A percentile compares a stretch with the other conserved stretches of the same genome.
phyloP scores from a whole-genome alignment of 2,113 vertebrate genomes.

The Pachypanchax playfairii region DNA sequence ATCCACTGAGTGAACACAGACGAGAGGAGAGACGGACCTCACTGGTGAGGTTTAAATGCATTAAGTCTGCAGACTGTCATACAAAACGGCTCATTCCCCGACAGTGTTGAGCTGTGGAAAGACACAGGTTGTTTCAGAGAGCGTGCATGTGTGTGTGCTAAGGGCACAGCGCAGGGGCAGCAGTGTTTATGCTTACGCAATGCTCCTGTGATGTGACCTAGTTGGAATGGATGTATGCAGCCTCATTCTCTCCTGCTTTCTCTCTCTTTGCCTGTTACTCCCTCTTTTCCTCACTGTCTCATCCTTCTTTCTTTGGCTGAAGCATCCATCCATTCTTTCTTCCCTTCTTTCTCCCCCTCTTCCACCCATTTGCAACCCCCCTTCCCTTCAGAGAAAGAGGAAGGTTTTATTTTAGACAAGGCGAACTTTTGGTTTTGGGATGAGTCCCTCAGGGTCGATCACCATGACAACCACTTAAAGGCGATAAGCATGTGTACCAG shows the following conservation, averaged over 20 bases:
- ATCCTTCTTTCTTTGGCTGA: conserved; percentile 29
- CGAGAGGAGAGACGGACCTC: conserved; percentile 20
- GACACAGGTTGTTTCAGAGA: conserved; percentile 22
- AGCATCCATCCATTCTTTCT: background rate
- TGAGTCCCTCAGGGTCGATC: conserved; percentile 74
- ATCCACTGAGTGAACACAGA: conserved; percentile 33
- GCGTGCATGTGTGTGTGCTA: conserved; percentile 20
- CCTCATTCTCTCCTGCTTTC: conserved; percentile 49
- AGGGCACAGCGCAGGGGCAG: conserved; percentile 75
- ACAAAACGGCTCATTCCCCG: conserved; percentile 45
- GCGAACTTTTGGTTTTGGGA: conserved; percentile 78
- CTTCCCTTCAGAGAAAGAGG: conserved; percentile 35
- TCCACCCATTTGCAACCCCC: conserved; percentile 27
- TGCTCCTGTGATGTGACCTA: conserved; percentile 79
- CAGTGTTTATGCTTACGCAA: conserved; percentile 78
- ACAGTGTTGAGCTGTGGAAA: conserved; percentile 44
- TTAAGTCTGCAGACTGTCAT: conserved; percentile 22
- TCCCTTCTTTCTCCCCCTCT: background rate
- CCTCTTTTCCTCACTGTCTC: conserved; percentile 18
- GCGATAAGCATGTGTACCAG: conserved; percentile 70
- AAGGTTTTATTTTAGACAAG: conserved; percentile 72
- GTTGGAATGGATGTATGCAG: conserved; percentile 72
- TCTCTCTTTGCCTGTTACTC: conserved; percentile 12
- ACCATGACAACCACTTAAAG: conserved; percentile 78
- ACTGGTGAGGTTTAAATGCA: conserved; percentile 8